Percentiles rank a stretch among this genome's conserved stretches.
Conservation (phyloP, 2,113 vertebrate species). For the Colossoma macropomum region DNA sequence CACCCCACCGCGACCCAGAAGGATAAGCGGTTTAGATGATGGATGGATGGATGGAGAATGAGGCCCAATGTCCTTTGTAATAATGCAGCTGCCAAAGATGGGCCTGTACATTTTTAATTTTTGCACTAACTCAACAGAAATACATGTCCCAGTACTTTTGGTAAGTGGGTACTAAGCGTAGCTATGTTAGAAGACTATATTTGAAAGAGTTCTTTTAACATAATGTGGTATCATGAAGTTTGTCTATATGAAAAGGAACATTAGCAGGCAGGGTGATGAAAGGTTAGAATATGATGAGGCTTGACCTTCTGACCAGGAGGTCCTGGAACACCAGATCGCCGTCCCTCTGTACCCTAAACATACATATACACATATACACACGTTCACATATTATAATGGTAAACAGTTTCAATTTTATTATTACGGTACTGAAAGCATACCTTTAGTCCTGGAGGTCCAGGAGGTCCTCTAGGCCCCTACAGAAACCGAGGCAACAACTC, state of each 20-base stretch:
- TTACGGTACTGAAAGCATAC: slow-evolving; percentile 39
- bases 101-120: no score
- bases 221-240: no score
- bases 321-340: slow-evolving; percentile 48
- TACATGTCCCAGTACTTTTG: no score
- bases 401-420: background rate
- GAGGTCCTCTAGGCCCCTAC: slow-evolving; percentile 52
- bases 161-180: no score
- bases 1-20: no score
- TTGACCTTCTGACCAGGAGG: slow-evolving; percentile 64
- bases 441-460: slow-evolving; percentile 64
- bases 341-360: slow-evolving; percentile 69
- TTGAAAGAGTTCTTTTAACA: no score
- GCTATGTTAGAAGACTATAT: no score
- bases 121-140: no score
- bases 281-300: slow-evolving; percentile 5
- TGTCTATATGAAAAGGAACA: background rate
- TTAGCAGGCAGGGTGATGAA: background rate
- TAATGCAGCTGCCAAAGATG: no score
- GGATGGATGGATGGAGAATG: no score
- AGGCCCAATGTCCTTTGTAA: no score
- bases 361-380: slow-evolving; percentile 26
- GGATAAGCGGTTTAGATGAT: no score
- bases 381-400: background rate
- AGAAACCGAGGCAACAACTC: slow-evolving; percentile 24